Percentiles rank a stretch among this genome's conserved stretches.
phyloP scores from a whole-genome alignment of 2,113 vertebrate genomes.

The Oncorhynchus masou region DNA sequence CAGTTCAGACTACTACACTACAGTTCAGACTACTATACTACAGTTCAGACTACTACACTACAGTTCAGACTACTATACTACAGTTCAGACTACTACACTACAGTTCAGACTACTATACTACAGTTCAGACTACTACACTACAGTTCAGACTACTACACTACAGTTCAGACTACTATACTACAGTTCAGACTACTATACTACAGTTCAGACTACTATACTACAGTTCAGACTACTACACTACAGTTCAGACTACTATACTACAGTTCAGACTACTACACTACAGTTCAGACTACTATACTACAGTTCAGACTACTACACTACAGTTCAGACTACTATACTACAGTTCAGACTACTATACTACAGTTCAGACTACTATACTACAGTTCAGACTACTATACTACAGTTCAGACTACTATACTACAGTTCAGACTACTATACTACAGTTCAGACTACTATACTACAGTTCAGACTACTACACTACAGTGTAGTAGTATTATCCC shows the following conservation, averaged over 20 bases:
- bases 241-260: slow-evolving; percentile 76
- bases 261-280: slow-evolving; percentile 77
- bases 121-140: slow-evolving; percentile 77
- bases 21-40: slow-evolving; percentile 76
- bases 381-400: slow-evolving; percentile 77
- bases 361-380: slow-evolving; percentile 77
- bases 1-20: slow-evolving; percentile 77
- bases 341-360: slow-evolving; percentile 77
- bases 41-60: too few species aligned
- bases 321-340: slow-evolving; percentile 77
- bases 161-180: too few species aligned
- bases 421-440: slow-evolving; percentile 77
- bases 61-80: slow-evolving; percentile 77
- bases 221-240: slow-evolving; percentile 82
- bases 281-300: slow-evolving; percentile 76
- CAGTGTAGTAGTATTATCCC: too few species aligned
- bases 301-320: slow-evolving; percentile 77
- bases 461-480: slow-evolving; percentile 77
- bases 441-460: slow-evolving; percentile 77
- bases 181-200: slow-evolving; percentile 70
- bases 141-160: slow-evolving; percentile 76
- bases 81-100: slow-evolving; percentile 76
- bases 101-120: too few species aligned
- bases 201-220: slow-evolving; percentile 77
- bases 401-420: slow-evolving; percentile 77